These are phyloP conservation scores for Nesogale talazaci DNA, from an alignment of 2,113 vertebrate species.

Conservation along the genomic window DNA sequence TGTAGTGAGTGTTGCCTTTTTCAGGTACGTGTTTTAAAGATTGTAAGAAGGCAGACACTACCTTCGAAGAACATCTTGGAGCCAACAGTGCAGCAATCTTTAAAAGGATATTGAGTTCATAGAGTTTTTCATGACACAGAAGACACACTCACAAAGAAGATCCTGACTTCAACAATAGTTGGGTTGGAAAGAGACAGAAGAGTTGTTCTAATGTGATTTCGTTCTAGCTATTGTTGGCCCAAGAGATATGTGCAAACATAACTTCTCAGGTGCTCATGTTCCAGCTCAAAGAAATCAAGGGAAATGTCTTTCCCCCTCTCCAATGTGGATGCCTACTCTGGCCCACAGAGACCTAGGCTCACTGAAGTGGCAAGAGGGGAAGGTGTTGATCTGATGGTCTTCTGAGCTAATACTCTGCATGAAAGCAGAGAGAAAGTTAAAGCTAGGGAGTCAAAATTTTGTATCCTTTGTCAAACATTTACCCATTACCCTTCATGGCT, in stretches of 20 bases:
- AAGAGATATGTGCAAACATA: neutral
- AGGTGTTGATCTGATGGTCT: neutral
- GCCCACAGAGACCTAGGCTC: neutral
- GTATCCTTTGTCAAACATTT: neutral
- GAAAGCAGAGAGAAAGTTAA: neutral
- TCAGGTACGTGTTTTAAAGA: neutral
- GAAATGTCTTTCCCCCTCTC: neutral
- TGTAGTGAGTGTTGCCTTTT: neutral
- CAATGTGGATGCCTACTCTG: neutral
- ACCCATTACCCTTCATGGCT: too few relatives aligned
- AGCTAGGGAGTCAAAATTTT: neutral
- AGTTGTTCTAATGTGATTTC: neutral
- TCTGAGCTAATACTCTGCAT: neutral
- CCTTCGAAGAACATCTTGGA: neutral
- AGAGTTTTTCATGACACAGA: neutral
- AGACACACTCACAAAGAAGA: neutral
- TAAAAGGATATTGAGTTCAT: neutral
- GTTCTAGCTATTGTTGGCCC: neutral
- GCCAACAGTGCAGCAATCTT: neutral
- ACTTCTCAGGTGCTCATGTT: neutral
- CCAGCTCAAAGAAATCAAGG: neutral
- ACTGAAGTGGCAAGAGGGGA: neutral
- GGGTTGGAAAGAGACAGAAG: neutral
- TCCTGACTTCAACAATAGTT: neutral
- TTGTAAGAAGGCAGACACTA: neutral